Conservation (phyloP, 2,888 invertebrate genomes). For the Lordiphosa fenestrarum region DNA sequence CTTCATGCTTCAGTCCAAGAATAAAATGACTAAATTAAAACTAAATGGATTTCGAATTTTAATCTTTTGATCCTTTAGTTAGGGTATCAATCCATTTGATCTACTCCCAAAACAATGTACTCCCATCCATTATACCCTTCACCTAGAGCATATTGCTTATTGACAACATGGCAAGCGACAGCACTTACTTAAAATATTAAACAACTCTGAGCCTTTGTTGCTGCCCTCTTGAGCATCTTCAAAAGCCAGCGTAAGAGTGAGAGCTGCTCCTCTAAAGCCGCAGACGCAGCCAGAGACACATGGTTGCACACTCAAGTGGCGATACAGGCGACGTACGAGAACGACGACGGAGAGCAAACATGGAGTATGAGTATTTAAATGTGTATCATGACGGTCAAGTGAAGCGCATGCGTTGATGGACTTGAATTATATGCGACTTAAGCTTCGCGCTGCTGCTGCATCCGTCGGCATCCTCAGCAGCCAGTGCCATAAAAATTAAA, state of each 20-base stretch:
- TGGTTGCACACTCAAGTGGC: slow-evolving; percentile 61
- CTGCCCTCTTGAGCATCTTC: slow-evolving; percentile 54
- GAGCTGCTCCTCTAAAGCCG: slow-evolving; percentile 1
- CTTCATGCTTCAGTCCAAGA: too few species aligned
- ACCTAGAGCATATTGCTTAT: slow-evolving; percentile 1
- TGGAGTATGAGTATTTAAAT: slow-evolving; percentile 70
- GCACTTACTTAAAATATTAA: slow-evolving; percentile 72
- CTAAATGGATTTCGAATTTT: too few species aligned
- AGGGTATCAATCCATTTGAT: too few species aligned
- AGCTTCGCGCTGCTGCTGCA: slow-evolving; percentile 51
- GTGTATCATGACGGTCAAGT: slow-evolving; percentile 71
- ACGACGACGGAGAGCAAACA: slow-evolving; percentile 52
- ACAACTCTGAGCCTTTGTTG: slow-evolving; percentile 61
- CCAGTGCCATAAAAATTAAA: slow-evolving; percentile 75
- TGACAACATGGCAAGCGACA: slow-evolving; percentile 43
- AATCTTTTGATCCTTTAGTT: too few species aligned
- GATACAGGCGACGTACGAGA: slow-evolving; percentile 26
- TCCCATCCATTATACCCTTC: too few species aligned
- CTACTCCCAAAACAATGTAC: too few species aligned
- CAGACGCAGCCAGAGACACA: slow-evolving; percentile 38
- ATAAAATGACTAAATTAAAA: too few species aligned
- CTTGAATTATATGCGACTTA: slow-evolving; percentile 76
- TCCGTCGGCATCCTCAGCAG: slow-evolving; percentile 66
- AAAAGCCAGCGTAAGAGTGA: slow-evolving; percentile 15
- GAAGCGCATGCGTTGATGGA: slow-evolving; percentile 76